Base-by-base conservation (phyloP, 2,113 vertebrate species). In the Dasyornis broadbenti region DNA sequence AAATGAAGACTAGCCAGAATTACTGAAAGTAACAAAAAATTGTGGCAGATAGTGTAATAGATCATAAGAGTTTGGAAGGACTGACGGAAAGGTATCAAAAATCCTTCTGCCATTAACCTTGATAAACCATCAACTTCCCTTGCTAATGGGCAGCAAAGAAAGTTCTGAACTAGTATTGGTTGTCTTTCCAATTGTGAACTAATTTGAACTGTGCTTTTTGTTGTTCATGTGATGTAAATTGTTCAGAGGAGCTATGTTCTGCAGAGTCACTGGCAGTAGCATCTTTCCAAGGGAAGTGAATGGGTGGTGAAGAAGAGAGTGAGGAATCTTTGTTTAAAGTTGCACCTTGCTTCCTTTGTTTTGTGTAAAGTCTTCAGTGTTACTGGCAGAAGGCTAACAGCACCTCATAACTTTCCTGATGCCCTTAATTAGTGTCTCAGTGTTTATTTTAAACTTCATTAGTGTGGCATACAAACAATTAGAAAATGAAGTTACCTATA, bases 151-250 rank as follows among this genome's bases (percentile, higher is more conserved):
- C 28, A 59, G 42, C 3, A 45, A 27, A 14, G 3, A 17, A 2
- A 40, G 1, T 56, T 91, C 42, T 59, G 47, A 81, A 31, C 24
- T 63, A 22, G 8, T 50, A 5, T 3, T 59, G 30, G 12, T 84
- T 6, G 1, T 71, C 47, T 23, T 95, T 84, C 35, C 31, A n/a
- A 0, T 17, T 0, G 0, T 31, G 52, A 87, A 26, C 39, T 64
- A 12, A 60, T 68, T 71, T 39, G 22, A 5, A 71, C n/a, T 76
- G 49, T 90, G 2, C 2, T 65, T n/a, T 49, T 81, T 54, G 35
- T 91, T 70, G 30, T 8, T 78, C 20, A 37, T 28, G 28, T 7
- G 8, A 6, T 24, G 52, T 70, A 54, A 82, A n/a, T 90, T 82
- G 65, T 69, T 78, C 40, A 56, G 53, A 26, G 42, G 33, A 54